Evolutionary conservation across 2,113 vertebrate species (phyloP).

Genomic region (Cettia cetti): DNA sequence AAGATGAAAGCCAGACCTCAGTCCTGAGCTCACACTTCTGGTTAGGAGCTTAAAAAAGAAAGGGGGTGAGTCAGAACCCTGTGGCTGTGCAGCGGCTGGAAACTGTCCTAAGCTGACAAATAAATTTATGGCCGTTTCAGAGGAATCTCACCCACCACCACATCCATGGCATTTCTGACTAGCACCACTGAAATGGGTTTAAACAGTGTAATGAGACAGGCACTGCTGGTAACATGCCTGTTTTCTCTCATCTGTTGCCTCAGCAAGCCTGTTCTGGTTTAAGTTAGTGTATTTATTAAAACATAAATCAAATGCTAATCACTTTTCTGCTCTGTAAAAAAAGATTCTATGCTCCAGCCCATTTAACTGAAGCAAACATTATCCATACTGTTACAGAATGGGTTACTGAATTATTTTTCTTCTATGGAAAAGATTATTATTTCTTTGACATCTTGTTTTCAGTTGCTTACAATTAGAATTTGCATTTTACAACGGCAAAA

Average conservation of each 20-base stretch:
- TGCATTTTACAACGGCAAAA: background rate
- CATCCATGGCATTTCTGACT: background rate
- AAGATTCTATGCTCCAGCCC: background rate
- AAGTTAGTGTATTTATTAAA: background rate
- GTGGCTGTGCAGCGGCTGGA: background rate
- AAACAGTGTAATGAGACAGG: background rate
- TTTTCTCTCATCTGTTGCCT: background rate
- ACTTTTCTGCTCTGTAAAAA: background rate
- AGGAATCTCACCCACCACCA: background rate
- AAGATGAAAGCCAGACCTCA: background rate
- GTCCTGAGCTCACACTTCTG: background rate
- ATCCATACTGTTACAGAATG: background rate
- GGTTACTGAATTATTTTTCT: background rate
- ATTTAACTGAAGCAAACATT: background rate
- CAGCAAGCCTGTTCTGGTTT: background rate
- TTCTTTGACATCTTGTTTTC: background rate
- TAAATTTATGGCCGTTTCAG: background rate
- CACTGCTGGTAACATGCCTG: background rate
- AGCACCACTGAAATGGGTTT: background rate
- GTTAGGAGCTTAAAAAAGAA: background rate
- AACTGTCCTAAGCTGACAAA: background rate
- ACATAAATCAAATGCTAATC: background rate
- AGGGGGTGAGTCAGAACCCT: background rate
- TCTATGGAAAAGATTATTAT: background rate
- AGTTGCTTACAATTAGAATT: background rate